Evolutionary conservation across 2,113 vertebrate species (phyloP).

Genomic region (Colossoma macropomum): DNA sequence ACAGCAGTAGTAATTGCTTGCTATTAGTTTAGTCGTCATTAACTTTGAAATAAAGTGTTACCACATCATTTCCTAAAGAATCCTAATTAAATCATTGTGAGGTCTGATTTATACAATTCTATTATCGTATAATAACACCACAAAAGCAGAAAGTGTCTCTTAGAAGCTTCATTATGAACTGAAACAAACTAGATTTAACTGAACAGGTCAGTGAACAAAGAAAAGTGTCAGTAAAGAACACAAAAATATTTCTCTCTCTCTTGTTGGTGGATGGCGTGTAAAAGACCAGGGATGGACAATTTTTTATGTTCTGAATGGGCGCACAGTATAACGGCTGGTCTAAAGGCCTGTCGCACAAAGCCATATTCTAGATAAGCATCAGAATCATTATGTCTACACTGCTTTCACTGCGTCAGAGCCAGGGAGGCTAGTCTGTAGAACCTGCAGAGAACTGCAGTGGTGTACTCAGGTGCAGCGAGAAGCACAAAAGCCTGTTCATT

Average conservation of each 20-base stretch:
- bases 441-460: slow-evolving; percentile 26
- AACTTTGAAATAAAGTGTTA: too few relatives aligned
- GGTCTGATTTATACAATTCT: too few relatives aligned
- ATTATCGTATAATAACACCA: too few relatives aligned
- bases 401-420: background rate
- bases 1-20: too few relatives aligned
- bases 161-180: too few relatives aligned
- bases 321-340: background rate
- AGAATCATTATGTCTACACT: background rate
- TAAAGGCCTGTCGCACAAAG: background rate
- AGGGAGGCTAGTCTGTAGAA: slow-evolving; percentile 2
- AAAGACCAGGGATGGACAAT: background rate
- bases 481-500: slow-evolving; percentile 39
- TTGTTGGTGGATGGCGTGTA: background rate
- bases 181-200: too few relatives aligned
- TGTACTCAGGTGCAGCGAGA: slow-evolving; percentile 44
- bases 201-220: too few relatives aligned
- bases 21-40: too few relatives aligned
- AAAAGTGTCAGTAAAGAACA: too few relatives aligned
- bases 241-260: background rate
- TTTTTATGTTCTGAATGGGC: background rate
- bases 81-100: too few relatives aligned
- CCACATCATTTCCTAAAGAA: too few relatives aligned
- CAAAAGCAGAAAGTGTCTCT: too few relatives aligned
- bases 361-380: background rate